Evolutionary conservation across 2,113 vertebrate species (phyloP).

Genomic region (Oncorhynchus masou): DNA sequence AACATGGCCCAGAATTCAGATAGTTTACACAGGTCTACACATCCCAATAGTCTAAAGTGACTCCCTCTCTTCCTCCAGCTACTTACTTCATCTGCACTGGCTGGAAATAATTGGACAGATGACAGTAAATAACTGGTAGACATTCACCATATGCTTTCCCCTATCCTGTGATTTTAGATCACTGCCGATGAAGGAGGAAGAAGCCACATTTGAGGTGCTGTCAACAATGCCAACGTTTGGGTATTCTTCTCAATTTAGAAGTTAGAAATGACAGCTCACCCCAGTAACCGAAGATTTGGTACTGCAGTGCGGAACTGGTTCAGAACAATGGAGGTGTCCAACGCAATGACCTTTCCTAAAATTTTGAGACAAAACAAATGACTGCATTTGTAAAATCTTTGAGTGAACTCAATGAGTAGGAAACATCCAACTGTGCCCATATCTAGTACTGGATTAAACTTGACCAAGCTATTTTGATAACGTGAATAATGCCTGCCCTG

Average conservation of each 20-base stretch:
- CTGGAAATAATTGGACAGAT: neutral
- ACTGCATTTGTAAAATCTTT: no score
- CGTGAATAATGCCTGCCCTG: no score
- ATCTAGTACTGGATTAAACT: no score
- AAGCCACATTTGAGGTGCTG: neutral
- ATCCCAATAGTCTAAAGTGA: neutral
- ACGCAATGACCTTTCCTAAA: slow-evolving; percentile 71
- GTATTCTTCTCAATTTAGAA: no score
- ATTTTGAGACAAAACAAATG: no score
- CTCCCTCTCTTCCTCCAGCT: neutral
- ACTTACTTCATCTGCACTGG: no score
- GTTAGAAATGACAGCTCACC: slow-evolving; percentile 51
- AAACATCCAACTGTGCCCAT: no score
- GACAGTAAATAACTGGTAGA: neutral
- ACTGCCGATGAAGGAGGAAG: no score
- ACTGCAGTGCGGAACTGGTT: slow-evolving; percentile 74
- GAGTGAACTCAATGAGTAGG: no score
- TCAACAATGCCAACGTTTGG: no score
- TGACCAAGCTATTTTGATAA: no score
- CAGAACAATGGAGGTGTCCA: slow-evolving; percentile 74
- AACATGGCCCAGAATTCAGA: neutral
- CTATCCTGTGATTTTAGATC: neutral
- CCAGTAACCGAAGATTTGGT: slow-evolving; percentile 44
- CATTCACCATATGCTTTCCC: neutral
- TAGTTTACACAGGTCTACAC: no score